Percentiles rank a stretch among this genome's conserved stretches.
phyloP scores from a whole-genome alignment of 2,888 invertebrate species.

The Xanthorhoe spadicearia region DNA sequence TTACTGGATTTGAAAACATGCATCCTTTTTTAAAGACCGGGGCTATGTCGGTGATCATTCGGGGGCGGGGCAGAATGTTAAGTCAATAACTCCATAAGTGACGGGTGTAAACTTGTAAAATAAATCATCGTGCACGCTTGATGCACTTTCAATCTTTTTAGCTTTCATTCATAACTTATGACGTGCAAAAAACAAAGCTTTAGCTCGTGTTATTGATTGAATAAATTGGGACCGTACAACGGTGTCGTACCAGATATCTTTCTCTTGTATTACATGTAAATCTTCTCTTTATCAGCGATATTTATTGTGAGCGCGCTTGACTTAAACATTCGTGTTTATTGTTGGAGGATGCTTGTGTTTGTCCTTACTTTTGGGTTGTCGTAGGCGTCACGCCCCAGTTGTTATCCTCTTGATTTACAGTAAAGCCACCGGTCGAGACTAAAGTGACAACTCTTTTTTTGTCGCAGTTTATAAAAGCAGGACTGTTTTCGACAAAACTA shows the following conservation, averaged over 20 bases:
- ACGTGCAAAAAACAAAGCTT: conserved; percentile 45
- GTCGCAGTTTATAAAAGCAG: conserved; percentile 55
- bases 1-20: conserved; percentile 67
- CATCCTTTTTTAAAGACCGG: conserved; percentile 68
- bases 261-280: conserved; percentile 67
- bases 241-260: conserved; percentile 67
- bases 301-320: conserved; percentile 77
- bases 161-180: conserved; percentile 48
- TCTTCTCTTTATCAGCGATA: conserved; percentile 74
- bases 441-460: conserved; percentile 62
- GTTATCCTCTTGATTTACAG: conserved; percentile 65
- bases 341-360: conserved; percentile 52
- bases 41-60: conserved; percentile 64
- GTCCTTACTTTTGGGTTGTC: conserved; percentile 68
- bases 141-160: conserved; percentile 79
- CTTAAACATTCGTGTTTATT: conserved; percentile 75
- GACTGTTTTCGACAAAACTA: conserved; percentile 54
- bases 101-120: conserved; percentile 71
- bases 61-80: conserved; percentile 66
- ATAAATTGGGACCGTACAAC: conserved; percentile 61
- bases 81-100: conserved; percentile 74
- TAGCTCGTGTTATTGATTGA: conserved; percentile 49
- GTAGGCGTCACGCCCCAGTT: conserved; percentile 78
- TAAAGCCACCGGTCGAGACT: conserved; percentile 56
- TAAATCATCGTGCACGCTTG: conserved; percentile 71